These are phyloP conservation scores for Onchidella celtica DNA, from an alignment of 2,888 invertebrate genomes.

Conservation along the genomic window DNA sequence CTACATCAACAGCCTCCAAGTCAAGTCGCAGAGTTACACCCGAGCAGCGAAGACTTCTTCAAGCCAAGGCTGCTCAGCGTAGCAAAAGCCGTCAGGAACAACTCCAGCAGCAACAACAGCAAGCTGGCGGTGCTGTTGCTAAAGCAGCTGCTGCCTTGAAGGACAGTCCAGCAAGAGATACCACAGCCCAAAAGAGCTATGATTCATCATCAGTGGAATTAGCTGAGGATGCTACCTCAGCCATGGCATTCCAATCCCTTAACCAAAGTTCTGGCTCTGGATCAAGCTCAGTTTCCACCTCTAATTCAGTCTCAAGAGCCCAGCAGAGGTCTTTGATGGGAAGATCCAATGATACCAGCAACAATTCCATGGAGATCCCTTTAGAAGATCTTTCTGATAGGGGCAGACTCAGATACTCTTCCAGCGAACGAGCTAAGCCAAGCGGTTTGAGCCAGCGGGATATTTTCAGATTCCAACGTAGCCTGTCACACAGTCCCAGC, in stretches of 20 bases:
- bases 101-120: conserved; percentile 30
- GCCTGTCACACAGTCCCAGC: conserved; percentile 64
- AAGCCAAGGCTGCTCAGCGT: conserved; percentile 53
- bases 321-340: conserved; percentile 46
- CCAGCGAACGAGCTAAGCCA: conserved; percentile 56
- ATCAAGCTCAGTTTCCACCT: conserved; percentile 41
- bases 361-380: conserved; percentile 76
- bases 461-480: conserved; percentile 46
- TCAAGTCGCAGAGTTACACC: conserved; percentile 52
- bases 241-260: conserved; percentile 74
- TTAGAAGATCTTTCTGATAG: conserved; percentile 64
- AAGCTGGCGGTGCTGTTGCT: not conserved
- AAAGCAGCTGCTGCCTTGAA: conserved; percentile 2
- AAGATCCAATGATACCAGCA: conserved; percentile 53
- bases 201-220: conserved; percentile 55
- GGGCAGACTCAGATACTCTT: conserved; percentile 18
- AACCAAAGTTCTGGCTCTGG: conserved; percentile 59
- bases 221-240: conserved; percentile 73
- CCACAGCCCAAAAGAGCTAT: conserved; percentile 8
- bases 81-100: conserved; percentile 51
- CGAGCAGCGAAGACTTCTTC: conserved; percentile 51
- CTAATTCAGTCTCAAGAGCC: conserved; percentile 52
- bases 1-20: conserved; percentile 1
- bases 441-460: conserved; percentile 60
- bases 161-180: not conserved